Evolutionary conservation across 2,888 invertebrate species (phyloP).

Genomic region (Crepidodera aurea): DNA sequence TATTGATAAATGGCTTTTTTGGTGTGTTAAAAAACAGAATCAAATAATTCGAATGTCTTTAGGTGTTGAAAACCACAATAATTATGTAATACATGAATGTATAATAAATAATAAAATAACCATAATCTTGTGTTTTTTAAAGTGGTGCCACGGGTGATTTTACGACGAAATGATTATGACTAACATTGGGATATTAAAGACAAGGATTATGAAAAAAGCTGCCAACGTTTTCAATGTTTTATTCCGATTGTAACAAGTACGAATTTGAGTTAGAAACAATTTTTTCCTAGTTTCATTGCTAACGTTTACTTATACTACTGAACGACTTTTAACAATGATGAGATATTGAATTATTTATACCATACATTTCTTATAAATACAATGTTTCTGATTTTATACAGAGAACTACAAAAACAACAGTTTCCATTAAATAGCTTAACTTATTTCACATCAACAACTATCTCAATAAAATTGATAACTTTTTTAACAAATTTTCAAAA

Average conservation of each 20-base stretch:
- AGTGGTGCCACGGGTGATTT: too few relatives aligned
- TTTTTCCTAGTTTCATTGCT: slow-evolving; percentile 1
- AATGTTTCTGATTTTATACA: too few relatives aligned
- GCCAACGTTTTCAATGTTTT: slow-evolving; percentile 1
- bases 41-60: slow-evolving; percentile 60
- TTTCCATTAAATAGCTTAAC: too few relatives aligned
- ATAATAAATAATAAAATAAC: slow-evolving; percentile 53
- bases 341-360: neutral
- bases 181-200: too few relatives aligned
- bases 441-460: too few relatives aligned
- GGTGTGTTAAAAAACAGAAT: slow-evolving; percentile 58
- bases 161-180: too few relatives aligned
- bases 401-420: too few relatives aligned
- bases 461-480: too few relatives aligned
- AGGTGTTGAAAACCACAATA: slow-evolving; percentile 61
- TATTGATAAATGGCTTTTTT: slow-evolving; percentile 57
- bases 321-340: slow-evolving; percentile 16
- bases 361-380: neutral
- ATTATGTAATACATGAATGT: slow-evolving; percentile 63
- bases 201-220: neutral
- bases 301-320: slow-evolving; percentile 9
- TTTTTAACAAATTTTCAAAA: too few relatives aligned
- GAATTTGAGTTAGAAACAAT: slow-evolving; percentile 18
- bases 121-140: neutral
- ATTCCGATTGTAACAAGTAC: slow-evolving; percentile 20